Evolutionary conservation across 2,797 vertebrate genomes (phyloP).

Genomic region (Urosaurus nigricauda): DNA sequence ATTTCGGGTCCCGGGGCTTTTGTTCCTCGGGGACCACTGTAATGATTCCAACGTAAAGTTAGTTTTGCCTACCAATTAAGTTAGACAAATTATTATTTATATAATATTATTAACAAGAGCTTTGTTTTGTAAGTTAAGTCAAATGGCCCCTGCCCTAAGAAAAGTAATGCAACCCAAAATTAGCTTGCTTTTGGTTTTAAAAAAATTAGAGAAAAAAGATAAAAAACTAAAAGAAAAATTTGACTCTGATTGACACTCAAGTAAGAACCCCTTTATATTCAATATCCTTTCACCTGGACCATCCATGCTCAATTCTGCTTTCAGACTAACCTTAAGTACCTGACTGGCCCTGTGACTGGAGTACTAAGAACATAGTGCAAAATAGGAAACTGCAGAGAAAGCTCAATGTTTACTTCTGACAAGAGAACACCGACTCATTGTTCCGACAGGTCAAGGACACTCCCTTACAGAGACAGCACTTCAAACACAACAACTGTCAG

Average conservation of each 20-base stretch:
- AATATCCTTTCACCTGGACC: constrained; percentile 10
- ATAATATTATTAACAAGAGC: background rate
- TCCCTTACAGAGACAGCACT: constrained; percentile 29
- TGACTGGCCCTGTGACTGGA: constrained; percentile 12
- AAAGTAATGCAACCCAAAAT: background rate
- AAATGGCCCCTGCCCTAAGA: background rate
- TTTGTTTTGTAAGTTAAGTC: background rate
- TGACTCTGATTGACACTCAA: background rate
- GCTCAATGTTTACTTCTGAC: constrained; percentile 10
- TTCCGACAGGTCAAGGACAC: constrained; percentile 41
- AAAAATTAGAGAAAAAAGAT: background rate
- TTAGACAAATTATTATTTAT: background rate
- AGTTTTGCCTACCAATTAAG: background rate
- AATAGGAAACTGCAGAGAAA: constrained; percentile 17
- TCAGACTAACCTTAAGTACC: background rate
- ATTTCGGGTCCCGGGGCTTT: no score
- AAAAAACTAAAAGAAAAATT: background rate
- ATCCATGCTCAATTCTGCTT: constrained; percentile 10
- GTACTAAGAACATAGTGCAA: background rate
- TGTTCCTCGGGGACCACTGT: no score
- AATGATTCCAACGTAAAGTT: background rate
- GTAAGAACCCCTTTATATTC: background rate
- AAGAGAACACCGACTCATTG: constrained; percentile 10
- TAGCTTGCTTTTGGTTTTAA: background rate
- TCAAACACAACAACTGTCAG: constrained; percentile 40